phyloP scores from a whole-genome alignment of 2,888 invertebrate species.

The Campaea margaritaria region DNA sequence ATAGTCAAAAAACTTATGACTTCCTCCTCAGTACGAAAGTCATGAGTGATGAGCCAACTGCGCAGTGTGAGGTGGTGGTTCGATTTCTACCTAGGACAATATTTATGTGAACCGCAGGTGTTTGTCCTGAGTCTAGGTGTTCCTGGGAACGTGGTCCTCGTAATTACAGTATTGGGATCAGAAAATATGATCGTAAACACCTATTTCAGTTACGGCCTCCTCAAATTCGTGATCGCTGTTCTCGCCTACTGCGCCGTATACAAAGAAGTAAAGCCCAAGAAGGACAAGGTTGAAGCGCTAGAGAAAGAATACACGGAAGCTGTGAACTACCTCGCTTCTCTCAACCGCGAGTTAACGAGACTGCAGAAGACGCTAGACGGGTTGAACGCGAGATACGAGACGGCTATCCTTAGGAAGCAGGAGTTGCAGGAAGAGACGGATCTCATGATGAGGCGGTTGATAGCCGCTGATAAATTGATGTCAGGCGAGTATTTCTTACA shows the following conservation, averaged over 20 bases:
- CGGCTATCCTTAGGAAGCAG: slow-evolving; percentile 88
- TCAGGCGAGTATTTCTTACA: too few species aligned
- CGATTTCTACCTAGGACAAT: too few species aligned
- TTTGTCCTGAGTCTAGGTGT: too few species aligned
- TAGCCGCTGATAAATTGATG: slow-evolving; percentile 95
- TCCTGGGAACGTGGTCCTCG: too few species aligned
- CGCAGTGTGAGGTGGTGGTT: too few species aligned
- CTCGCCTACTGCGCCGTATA: slow-evolving; percentile 95
- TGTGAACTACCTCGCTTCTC: slow-evolving; percentile 86
- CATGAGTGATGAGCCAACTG: too few species aligned
- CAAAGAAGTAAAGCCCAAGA: slow-evolving; percentile 93
- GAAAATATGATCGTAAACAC: neutral
- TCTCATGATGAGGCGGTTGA: slow-evolving; percentile 90
- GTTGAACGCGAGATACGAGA: slow-evolving; percentile 90
- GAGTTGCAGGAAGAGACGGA: slow-evolving; percentile 92
- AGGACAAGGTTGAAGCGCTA: slow-evolving; percentile 91
- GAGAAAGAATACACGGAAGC: slow-evolving; percentile 89
- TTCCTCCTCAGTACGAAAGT: too few species aligned
- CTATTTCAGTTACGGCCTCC: slow-evolving; percentile 86
- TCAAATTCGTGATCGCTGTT: slow-evolving; percentile 94
- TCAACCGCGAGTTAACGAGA: slow-evolving; percentile 90
- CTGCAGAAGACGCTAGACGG: slow-evolving; percentile 89
- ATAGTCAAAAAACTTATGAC: too few species aligned
- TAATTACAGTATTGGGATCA: too few species aligned
- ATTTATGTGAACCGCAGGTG: too few species aligned